These are phyloP conservation scores for Psammodynastes pulverulentus DNA, from an alignment of 2,113 vertebrate species.

Conservation along the genomic window DNA sequence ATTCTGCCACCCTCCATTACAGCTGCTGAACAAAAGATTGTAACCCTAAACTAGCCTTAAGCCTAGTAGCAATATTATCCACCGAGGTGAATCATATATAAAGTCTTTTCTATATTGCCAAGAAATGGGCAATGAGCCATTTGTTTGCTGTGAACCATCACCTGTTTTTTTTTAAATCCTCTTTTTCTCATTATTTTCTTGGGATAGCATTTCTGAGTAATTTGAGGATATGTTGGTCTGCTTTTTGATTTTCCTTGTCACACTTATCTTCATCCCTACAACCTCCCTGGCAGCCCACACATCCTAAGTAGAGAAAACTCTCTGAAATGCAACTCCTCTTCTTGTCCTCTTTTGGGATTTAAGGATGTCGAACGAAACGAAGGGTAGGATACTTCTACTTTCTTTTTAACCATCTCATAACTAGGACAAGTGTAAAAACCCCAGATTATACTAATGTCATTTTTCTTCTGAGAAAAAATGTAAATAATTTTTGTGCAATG, in stretches of 20 bases:
- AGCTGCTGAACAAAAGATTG: not conserved
- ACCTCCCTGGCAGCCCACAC: not conserved
- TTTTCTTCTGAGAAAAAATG: not conserved
- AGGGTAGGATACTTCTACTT: not conserved
- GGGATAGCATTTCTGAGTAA: not conserved
- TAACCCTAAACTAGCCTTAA: not conserved
- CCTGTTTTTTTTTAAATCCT: not conserved
- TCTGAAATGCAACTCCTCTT: not conserved
- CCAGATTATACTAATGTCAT: not conserved
- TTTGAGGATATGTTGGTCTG: not conserved
- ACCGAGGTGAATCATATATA: not conserved
- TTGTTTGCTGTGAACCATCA: not conserved
- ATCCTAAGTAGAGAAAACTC: not conserved
- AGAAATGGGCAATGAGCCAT: slow-evolving; percentile 16
- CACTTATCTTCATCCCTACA: not conserved
- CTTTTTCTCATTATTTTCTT: not conserved
- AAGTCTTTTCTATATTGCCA: not conserved
- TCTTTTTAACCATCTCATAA: not conserved
- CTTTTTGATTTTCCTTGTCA: not conserved
- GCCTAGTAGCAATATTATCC: not conserved
- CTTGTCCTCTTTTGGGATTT: not conserved
- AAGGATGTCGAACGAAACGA: not conserved
- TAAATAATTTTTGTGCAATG: not conserved
- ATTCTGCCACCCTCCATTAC: not conserved
- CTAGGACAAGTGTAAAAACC: not conserved